A percentile compares a stretch with the other conserved stretches of the same genome.
Conservation (phyloP, 1,140 invertebrate genomes). For the Daktulosphaira vitifoliae region DNA sequence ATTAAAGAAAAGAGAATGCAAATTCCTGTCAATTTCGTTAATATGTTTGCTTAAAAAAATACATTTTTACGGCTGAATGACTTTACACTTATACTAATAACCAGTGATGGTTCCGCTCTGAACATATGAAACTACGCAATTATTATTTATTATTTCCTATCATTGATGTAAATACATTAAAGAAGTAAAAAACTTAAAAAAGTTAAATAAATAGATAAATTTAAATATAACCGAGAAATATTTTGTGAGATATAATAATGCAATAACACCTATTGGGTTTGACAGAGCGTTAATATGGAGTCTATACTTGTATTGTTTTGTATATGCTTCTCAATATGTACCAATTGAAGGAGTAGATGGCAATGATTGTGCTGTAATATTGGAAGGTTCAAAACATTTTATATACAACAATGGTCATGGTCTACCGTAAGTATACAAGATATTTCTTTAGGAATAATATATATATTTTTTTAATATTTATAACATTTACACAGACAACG, state of each 20-base stretch:
- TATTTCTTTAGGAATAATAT: neutral
- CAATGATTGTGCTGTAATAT: conserved; percentile 13
- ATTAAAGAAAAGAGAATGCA: neutral
- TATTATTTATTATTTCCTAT: neutral
- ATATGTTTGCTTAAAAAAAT: conserved; percentile 1
- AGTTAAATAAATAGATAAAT: too few relatives aligned
- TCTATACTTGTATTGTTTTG: neutral
- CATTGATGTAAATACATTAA: too few relatives aligned
- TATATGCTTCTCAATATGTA: neutral
- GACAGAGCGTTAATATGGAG: neutral
- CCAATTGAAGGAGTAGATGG: conserved; percentile 13
- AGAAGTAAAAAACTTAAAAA: too few relatives aligned
- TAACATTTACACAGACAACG: conserved; percentile 3
- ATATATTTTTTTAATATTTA: neutral
- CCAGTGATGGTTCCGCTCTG: neutral
- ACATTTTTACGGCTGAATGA: conserved; percentile 17
- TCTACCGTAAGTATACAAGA: neutral
- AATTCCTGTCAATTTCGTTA: conserved; percentile 15
- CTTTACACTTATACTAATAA: neutral
- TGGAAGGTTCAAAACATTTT: conserved; percentile 24
- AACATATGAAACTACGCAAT: neutral
- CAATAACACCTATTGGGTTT: too few relatives aligned
- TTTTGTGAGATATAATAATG: too few relatives aligned
- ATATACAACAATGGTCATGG: conserved; percentile 21
- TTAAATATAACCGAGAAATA: too few relatives aligned